Evolutionary conservation across 2,113 vertebrate genomes (phyloP), one percentile per base, ranked within the genome.

Genomic region (Bucco capensis): DNA sequence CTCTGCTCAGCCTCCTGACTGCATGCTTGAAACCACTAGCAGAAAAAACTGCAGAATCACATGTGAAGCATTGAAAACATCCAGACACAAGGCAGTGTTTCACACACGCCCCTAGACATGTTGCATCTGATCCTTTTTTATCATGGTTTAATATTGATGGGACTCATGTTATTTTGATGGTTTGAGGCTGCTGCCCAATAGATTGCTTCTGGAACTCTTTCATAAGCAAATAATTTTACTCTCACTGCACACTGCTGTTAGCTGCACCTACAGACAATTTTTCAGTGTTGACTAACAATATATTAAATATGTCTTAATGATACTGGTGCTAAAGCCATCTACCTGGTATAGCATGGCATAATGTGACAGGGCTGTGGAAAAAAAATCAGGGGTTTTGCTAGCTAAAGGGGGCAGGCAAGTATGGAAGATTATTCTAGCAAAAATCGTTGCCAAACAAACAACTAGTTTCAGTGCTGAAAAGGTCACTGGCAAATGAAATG

Each of bases 401-500:
- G 60, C 84, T 47, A 88, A 78, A 88, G 31, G 42, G 30, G 86
- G 49, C 16, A 77, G 19, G 31, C 19, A 51, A 46, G 61, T 78
- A 86, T 31, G 40, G 64, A 86, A 86, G 67, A 72, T 88, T 84
- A 91, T 94, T 94, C 82, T 35, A 91, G 92, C 86, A 95, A 92
- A 94, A 94, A 89, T 76, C 69, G 65, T 92, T 95, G 86, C 66
- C 90, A 91, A 96, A 92, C 61, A 91, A 92, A 77, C 35, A 81
- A 73, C 81, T 73, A 65, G 70, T 83, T 94, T 78, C 57, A 69
- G 6, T 85, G 51, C 42, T 94, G 88, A 94, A 96, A 96, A 97
- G 94, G 95, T 96, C 95, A 94, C 94, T 85, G 86, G 83, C 76
- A 96, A 97, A 96, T 92, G 84, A 93, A 96, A 89, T 65, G 86